Evolutionary conservation across 2,888 invertebrate species (phyloP).

Genomic region (Pandemis cinnamomeana): DNA sequence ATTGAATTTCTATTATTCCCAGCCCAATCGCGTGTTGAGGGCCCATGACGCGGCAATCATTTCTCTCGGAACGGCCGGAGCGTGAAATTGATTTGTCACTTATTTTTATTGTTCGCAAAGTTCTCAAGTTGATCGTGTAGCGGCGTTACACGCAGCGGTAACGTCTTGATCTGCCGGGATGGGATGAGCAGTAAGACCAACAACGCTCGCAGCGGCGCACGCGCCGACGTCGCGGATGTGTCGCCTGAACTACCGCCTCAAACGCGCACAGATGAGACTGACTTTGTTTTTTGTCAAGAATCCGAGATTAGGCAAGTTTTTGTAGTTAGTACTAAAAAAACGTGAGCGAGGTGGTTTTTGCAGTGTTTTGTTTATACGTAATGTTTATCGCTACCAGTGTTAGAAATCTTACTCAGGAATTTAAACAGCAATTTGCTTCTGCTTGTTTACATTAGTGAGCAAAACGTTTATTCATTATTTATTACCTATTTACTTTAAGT

Average conservation of each 20-base stretch:
- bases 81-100: constrained; percentile 61
- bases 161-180: constrained; percentile 29
- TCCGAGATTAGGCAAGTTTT: constrained; percentile 72
- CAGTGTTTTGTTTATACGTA: constrained; percentile 14
- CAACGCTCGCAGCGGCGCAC: constrained; percentile 53
- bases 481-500: constrained; percentile 11
- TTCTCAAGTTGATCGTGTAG: constrained; percentile 15
- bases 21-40: constrained; percentile 25
- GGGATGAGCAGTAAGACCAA: constrained; percentile 36
- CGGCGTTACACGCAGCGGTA: constrained; percentile 27
- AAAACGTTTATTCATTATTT: constrained; percentile 6
- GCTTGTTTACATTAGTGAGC: constrained; percentile 15
- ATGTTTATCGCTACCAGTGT: constrained; percentile 31
- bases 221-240: constrained; percentile 60
- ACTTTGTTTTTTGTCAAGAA: constrained; percentile 66
- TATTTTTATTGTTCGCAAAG: constrained; percentile 50
- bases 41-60: constrained; percentile 25
- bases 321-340: constrained; percentile 33
- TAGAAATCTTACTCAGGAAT: constrained; percentile 30
- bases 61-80: constrained; percentile 31
- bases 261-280: constrained; percentile 67
- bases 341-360: constrained; percentile 28
- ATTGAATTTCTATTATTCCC: constrained; percentile 7
- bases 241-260: constrained; percentile 60
- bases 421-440: constrained; percentile 20